Conservation (phyloP, 2,797 vertebrate genomes). For the Poliocrania exsul region DNA sequence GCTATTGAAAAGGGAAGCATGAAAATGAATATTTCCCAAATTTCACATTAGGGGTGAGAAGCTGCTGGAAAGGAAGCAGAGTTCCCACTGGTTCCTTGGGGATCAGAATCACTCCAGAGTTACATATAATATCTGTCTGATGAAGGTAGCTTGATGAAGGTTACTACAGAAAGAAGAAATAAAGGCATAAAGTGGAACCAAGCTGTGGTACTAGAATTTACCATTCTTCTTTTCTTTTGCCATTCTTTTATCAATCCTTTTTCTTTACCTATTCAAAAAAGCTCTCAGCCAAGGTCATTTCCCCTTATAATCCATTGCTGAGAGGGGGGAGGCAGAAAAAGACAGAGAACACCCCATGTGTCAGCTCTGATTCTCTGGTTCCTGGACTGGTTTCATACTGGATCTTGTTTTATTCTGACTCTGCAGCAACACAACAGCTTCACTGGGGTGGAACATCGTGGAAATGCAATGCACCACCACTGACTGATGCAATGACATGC, state of each 20-base stretch:
- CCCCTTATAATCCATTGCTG: fast-evolving
- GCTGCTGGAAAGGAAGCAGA: neutral
- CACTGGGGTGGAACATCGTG: neutral
- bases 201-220: neutral
- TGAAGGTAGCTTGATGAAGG: neutral
- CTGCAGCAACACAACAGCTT: neutral
- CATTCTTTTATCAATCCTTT: neutral
- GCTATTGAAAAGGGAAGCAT: neutral
- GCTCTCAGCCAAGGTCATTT: neutral
- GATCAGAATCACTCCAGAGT: neutral
- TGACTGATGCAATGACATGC: neutral
- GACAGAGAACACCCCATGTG: fast-evolving
- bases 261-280: neutral
- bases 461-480: neutral
- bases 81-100: neutral
- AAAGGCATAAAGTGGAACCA: neutral
- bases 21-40: constrained; percentile 22
- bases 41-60: neutral
- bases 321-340: neutral
- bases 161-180: neutral
- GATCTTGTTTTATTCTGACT: neutral
- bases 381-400: neutral
- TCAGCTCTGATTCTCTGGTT: neutral
- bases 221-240: neutral
- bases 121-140: neutral